Conservation (phyloP, 92 coral and sea anemone genomes). For the Parazoanthus darwini region DNA sequence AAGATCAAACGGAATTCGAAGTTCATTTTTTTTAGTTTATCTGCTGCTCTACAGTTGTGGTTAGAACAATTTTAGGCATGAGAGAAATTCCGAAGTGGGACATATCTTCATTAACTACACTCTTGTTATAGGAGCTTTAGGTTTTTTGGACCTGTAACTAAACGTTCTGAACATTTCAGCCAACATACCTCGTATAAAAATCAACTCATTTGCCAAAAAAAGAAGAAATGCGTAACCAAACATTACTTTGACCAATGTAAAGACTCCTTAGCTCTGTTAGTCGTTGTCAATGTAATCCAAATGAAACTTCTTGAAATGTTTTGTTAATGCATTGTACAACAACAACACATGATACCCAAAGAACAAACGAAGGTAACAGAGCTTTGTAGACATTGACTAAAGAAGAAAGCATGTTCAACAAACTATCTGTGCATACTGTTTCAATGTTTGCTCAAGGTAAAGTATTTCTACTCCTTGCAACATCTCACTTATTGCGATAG, state of each 20-base stretch:
- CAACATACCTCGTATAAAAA: too few species aligned
- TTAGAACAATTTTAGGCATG: too few species aligned
- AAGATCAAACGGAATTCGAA: too few species aligned
- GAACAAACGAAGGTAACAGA: background rate
- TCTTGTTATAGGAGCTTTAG: too few species aligned
- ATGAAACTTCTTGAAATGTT: too few species aligned
- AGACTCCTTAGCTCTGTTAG: background rate
- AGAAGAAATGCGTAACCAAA: background rate
- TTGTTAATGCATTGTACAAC: background rate
- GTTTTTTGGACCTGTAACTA: too few species aligned
- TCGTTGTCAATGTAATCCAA: background rate
- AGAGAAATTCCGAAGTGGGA: too few species aligned
- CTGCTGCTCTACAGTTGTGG: too few species aligned
- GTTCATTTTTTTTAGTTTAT: too few species aligned
- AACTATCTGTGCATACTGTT: background rate
- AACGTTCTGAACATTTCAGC: too few species aligned
- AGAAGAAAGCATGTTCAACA: background rate
- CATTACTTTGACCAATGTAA: background rate
- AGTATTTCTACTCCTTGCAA: background rate
- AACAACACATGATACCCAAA: background rate
- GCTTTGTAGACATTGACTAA: background rate
- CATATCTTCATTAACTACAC: too few species aligned
- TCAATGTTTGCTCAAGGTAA: background rate
- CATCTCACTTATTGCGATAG: too few species aligned
- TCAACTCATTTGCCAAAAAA: background rate